phyloP scores from a whole-genome alignment of 2,113 vertebrate genomes.

The Sitta europaea region DNA sequence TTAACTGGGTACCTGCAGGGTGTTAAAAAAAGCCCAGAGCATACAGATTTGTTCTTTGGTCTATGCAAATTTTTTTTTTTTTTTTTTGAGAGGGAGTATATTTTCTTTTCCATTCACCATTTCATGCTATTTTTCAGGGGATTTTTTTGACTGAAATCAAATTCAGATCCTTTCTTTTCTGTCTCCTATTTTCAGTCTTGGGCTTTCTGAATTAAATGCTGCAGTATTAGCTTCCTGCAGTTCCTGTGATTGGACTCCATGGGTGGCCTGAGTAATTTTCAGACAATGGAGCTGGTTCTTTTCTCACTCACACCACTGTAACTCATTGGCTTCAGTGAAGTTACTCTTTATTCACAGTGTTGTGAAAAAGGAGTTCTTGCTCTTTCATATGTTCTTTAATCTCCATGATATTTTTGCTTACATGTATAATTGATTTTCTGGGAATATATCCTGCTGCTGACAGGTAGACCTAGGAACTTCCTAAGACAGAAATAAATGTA shows the following conservation, averaged over 20 bases:
- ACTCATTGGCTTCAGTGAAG: not conserved
- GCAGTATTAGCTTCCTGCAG: constrained; percentile 11
- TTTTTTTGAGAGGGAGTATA: not conserved
- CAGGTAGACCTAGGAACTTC: not conserved
- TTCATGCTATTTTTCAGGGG: not conserved
- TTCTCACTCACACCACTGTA: constrained; percentile 23
- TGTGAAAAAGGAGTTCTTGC: constrained; percentile 8
- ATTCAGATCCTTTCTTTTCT: not conserved
- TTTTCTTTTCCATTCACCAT: not conserved
- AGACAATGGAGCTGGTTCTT: constrained; percentile 1
- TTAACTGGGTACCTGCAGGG: not conserved
- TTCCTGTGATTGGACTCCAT: constrained; percentile 23
- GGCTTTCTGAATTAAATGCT: not conserved
- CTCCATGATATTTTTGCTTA: constrained; percentile 4
- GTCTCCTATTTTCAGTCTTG: not conserved
- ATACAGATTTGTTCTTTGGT: not conserved
- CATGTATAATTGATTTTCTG: constrained; percentile 40
- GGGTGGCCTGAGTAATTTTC: constrained; percentile 25
- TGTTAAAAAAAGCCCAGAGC: not conserved
- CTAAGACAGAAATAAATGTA: not conserved
- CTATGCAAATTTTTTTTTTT: not conserved
- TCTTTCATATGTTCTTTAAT: constrained; percentile 27
- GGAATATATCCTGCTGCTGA: not conserved
- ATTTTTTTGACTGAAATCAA: not conserved
- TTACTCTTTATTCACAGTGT: not conserved